A percentile compares a stretch with the other conserved stretches of the same genome.
Conservation (phyloP, 2,797 vertebrate species). For the Miichthys miiuy region DNA sequence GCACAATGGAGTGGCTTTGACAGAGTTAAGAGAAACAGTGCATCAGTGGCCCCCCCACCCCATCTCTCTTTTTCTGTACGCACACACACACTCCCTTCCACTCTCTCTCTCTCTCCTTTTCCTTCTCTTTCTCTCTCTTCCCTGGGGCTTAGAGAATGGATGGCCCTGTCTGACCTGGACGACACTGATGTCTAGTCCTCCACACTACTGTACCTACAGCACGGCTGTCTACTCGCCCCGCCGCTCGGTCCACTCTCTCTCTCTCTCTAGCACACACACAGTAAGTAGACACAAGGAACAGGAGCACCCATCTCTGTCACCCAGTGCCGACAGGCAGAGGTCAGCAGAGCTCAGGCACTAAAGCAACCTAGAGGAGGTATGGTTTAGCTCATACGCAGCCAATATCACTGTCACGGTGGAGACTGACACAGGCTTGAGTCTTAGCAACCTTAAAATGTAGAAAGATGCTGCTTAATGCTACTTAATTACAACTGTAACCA, state of each 20-base stretch:
- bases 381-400: constrained; percentile 50
- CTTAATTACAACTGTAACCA: neutral
- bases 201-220: constrained; percentile 83
- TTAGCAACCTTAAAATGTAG: constrained; percentile 14
- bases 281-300: constrained; percentile 25
- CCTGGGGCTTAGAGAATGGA: constrained; percentile 82
- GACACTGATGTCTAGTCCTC: constrained; percentile 81
- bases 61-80: constrained; percentile 49
- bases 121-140: constrained; percentile 58
- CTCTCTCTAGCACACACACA: constrained; percentile 49
- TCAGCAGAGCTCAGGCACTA: constrained; percentile 76
- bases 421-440: constrained; percentile 4
- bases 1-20: constrained; percentile 82
- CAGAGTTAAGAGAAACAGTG: constrained; percentile 82
- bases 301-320: constrained; percentile 76
- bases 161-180: constrained; percentile 83
- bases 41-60: constrained; percentile 61
- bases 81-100: constrained; percentile 27
- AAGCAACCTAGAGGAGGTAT: constrained; percentile 53
- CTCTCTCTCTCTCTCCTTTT: constrained; percentile 41
- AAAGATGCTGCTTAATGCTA: neutral
- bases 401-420: constrained; percentile 26
- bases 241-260: constrained; percentile 48
- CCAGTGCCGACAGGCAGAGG: constrained; percentile 73
- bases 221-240: constrained; percentile 70